Evolutionary conservation across 2,113 vertebrate genomes (phyloP), one percentile per base, ranked within the genome.

Genomic region (Cyanistes caeruleus): DNA sequence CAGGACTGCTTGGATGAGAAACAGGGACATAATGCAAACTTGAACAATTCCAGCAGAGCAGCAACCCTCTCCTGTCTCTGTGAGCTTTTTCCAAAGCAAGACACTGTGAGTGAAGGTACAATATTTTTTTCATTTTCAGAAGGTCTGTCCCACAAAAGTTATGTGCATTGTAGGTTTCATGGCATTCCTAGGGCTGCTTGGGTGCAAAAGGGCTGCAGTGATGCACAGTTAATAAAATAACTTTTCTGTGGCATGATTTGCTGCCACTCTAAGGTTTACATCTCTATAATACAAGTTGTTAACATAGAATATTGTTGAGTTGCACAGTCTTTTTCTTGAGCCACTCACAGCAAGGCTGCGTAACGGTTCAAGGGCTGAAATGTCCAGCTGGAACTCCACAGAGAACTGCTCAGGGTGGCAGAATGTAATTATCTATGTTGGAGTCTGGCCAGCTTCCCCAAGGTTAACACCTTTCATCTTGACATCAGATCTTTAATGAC

Each of bases 401-500:
- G 87, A 80, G 78, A 67, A 41, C 87, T 91, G 89, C 84, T 93
- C 12, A 39, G 75, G 93, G 70, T 96, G 85, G 90, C 95, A 90
- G 68, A 96, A 84, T 56, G 82, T 44, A 93, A 96, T 93, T 90
- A 86, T 35, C 72, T 39, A 1, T 3, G 10, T 6, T 92, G 85
- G 93, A 96, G 68, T 1, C 52, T 44, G 48, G 82, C 90, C 92
- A 96, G 93, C 59, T 30, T 93, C 80, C 85, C 85, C 75, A 70
- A 88, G 90, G 82, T 86, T 92, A 81, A 49, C 90, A 93, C 88
- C 95, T 95, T 89, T 92, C 92, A 94, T 94, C 93, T 87, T 10
- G 60, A 86, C 91, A 91, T 90, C 81, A 56, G 63, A 78, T 94
- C 90, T 85, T 77, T 96, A 95, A 93, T 90, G 93, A 95, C 88